Evolutionary conservation across 2,888 invertebrate species (phyloP), one percentile per base, ranked within the genome.

Genomic region (Creontiades dilutus): DNA sequence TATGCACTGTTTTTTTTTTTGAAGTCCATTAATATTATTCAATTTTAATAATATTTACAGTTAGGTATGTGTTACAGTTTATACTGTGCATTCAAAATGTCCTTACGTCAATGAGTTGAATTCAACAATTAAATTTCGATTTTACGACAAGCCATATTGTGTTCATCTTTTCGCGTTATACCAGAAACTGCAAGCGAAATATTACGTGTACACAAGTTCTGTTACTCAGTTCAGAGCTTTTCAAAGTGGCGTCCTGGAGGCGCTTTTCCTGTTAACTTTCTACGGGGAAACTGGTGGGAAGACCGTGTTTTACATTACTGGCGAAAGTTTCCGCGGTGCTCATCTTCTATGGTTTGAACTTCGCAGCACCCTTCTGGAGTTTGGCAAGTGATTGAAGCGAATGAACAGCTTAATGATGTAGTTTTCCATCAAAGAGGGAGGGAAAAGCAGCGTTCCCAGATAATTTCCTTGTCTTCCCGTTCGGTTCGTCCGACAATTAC

Each of bases 371-470:
- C 37, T 7, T 37, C 37, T 47, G 11, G 47, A 81, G 80, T 81
- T 81, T 81, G 80, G 37, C 80, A 28, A 81, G 47, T 81, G 80
- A 81, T 81, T 81, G 80, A 81, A n/a, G 80, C 37, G n/a, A 81
- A 81, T 46, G 27, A 81, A n/a, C 80, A 37, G 37, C 37, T 37
- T 37, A 37, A 37, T 37, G 37, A 37, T 37, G 37, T 37, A 37
- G 37, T 37, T 37, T 37, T 37, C 37, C 37, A 7, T 37, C 37
- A 37, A 37, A 37, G 37, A 37, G 2, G 37, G 7, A 37, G 37
- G 37, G 7, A 37, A n/a, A n/a, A 7, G 7, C 37, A 2, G 37
- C 37, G 37, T 37, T 37, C 37, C 37, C 37, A 37, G 37, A 37
- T 4, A 37, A 37, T 37, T 37, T 37, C 37, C 37, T 37, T 37